A percentile compares a stretch with the other conserved stretches of the same genome.
Evolutionary conservation across 2,797 vertebrate species (phyloP).

Genomic region (Aratinga solstitialis): DNA sequence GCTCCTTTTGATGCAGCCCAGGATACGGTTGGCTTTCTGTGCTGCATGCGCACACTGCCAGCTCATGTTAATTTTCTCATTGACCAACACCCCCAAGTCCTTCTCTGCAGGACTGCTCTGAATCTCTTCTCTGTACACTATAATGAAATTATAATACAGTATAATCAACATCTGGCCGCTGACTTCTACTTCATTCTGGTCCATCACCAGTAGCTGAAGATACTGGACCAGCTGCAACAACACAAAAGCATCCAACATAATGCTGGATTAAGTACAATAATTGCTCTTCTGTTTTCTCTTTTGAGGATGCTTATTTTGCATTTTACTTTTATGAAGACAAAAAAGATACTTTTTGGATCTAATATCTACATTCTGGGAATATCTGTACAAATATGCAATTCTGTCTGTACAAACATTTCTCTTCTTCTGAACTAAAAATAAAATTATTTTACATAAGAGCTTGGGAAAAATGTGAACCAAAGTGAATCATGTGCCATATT

Average conservation of each 20-base stretch:
- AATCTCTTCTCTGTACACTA: not conserved
- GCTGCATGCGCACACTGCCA: no score
- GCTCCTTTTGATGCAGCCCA: no score
- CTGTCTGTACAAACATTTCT: slow-evolving; percentile 53
- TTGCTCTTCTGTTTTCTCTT: slow-evolving; percentile 29
- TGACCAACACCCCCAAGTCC: no score
- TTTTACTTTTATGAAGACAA: slow-evolving; percentile 38
- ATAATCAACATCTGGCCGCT: not conserved
- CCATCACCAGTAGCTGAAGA: not conserved
- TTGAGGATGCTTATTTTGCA: slow-evolving; percentile 43
- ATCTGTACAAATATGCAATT: slow-evolving; percentile 34
- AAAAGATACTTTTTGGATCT: slow-evolving; percentile 23
- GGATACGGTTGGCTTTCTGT: no score
- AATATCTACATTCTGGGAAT: slow-evolving; percentile 17
- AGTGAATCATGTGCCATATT: slow-evolving; percentile 14
- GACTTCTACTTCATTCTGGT: not conserved
- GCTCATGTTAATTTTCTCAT: no score
- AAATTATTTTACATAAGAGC: slow-evolving; percentile 46
- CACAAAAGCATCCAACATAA: not conserved
- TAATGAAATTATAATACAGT: not conserved
- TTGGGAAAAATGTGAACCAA: slow-evolving; percentile 62
- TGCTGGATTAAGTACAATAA: not conserved
- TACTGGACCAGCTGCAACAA: slow-evolving; percentile 45
- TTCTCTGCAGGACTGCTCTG: no score
- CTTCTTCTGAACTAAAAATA: slow-evolving; percentile 62